Evolutionary conservation across 2,888 invertebrate species (phyloP), one percentile per base, ranked within the genome.

Genomic region (Unio delphinus): DNA sequence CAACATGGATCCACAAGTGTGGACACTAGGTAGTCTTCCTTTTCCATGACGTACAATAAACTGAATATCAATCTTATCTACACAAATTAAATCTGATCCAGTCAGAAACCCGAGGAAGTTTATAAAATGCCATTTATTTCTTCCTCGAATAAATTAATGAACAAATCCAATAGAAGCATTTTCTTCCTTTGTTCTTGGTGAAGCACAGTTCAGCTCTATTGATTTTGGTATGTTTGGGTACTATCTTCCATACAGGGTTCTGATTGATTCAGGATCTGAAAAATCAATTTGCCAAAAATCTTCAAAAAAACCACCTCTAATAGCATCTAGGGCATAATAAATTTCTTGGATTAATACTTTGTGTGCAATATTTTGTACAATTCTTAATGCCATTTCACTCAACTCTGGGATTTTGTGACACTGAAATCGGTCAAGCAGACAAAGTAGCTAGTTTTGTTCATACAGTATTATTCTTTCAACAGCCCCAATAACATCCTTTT

Each of bases 1-100:
- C 11, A 69, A 18, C 28, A 58, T 23, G n/a, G 69, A 65, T 57
- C 65, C 69, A 61, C 69, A 69, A 65, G 69, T 69, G 61, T 65
- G 69, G n/a, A 64, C 61, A 20, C 61, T 69, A 4, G 65, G 65
- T 15, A 45, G 54, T 56, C 69, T 69, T 34, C 65, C 65, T 55
- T 54, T 30, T 26, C 69, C 65, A 65, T 65, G 34, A 5, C 61
- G 59, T 20, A 23, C 23, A 23, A 23, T 23, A 23, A 23, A 23
- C 23, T 23, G 23, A 23, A 23, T 23, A 23, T 23, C 23, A 23
- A 23, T 23, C 23, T 23, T 23, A 23, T 23, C 23, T 23, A 23
- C 23, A 23, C 23, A 23, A 23, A 23, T 23, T 23, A 23, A 23
- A 23, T 23, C 23, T 23, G 23, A 23, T 23, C 23, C 23, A 23